Evolutionary conservation across 2,888 invertebrate species (phyloP).

Genomic region (Clostera curtula): DNA sequence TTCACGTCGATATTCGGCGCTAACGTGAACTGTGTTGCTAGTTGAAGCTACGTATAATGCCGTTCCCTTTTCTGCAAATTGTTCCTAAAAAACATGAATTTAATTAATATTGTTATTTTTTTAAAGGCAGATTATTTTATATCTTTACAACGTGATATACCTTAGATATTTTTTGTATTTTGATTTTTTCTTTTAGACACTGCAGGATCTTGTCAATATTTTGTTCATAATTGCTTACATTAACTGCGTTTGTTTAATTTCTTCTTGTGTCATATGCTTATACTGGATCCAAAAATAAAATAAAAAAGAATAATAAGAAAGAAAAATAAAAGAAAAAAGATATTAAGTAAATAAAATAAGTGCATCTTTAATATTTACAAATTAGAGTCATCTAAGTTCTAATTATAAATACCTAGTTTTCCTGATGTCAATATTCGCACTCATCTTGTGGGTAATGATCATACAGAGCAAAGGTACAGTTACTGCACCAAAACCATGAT

Average conservation of each 20-base stretch:
- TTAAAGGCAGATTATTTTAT: conserved; percentile 4
- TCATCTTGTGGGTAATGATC: conserved; percentile 3
- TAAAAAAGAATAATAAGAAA: too few species aligned
- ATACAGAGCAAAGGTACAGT: conserved; percentile 7
- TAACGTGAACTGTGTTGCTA: conserved; percentile 5
- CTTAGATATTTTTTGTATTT: conserved; percentile 7
- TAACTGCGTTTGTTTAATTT: too few species aligned
- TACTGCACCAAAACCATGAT: conserved; percentile 7
- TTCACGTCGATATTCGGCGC: conserved; percentile 6
- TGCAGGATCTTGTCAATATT: conserved; percentile 4
- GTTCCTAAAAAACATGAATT: conserved; percentile 5
- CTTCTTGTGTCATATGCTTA: conserved; percentile 5
- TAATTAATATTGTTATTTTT: conserved; percentile 1
- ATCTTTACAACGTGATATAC: conserved; percentile 6
- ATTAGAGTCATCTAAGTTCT: too few species aligned
- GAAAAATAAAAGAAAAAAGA: too few species aligned
- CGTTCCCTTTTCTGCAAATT: conserved; percentile 6
- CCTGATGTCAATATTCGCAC: conserved; percentile 7
- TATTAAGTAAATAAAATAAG: too few species aligned
- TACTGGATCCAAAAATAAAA: too few species aligned
- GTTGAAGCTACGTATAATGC: conserved; percentile 6
- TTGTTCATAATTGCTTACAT: conserved; percentile 3
- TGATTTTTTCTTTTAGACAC: conserved; percentile 6
- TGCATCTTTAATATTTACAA: too few species aligned
- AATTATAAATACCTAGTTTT: conserved; percentile 3